Evolutionary conservation across 2,888 invertebrate genomes (phyloP), one percentile per base, ranked within the genome.

Genomic region (Plusia festucae): DNA sequence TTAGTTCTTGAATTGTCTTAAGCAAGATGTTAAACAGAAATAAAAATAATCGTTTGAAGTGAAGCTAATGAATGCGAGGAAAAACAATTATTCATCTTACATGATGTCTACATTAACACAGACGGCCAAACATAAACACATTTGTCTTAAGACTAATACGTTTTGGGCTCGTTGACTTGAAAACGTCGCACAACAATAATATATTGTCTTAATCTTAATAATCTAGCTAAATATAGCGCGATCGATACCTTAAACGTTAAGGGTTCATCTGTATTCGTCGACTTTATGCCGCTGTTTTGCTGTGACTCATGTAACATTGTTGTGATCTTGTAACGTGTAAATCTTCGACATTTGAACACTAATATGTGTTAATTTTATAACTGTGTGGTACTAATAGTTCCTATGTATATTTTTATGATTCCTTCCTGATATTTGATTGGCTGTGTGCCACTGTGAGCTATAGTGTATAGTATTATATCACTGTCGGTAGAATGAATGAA

Each of bases 231-330:
- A 70, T 62, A 18, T 55, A 60, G 72, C 53, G 72, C 53, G 60
- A 64, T 54, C 56, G 54, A 44, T 55, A 67, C 78, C 78, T 68
- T 78, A 71, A 64, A 74, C 64, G 81, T 65, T 60, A 80, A 80
- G 75, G 78, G 78, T 75, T 70, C 53, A 40, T 60, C 68, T 60
- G 77, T 54, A 52, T 67, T 20, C 20, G 66, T 55, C 13, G 55
- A 52, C 51, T 59, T 54, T 66, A 71, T 60, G 67, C 44, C 44
- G n/a, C 34, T 57, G 30, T 30, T 63, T 67, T 55, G 51, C 16
- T 20, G n/a, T 66, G 64, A 76, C 44, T 68, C 73, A 76, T 32
- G 46, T 40, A 20, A 32, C 56, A 73, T 62, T 76, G 77, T 73
- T 79, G 24, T 63, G 62, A 57, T 70, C 76, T 53, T 46, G 32